Base-by-base conservation (phyloP, 2,888 invertebrate genomes). In the Muscina levida region DNA sequence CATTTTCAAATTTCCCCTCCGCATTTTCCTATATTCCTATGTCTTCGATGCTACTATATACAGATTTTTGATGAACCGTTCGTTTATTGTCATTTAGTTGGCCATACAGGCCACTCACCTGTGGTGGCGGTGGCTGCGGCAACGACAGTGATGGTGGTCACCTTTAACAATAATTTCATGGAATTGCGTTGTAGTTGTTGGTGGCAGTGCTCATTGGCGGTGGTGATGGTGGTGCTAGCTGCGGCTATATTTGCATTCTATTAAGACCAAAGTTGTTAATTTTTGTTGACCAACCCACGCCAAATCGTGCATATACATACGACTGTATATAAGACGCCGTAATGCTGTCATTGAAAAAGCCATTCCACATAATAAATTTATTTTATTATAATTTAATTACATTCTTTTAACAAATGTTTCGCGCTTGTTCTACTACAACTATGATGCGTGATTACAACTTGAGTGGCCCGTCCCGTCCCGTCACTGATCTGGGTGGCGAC, bases 291-390 rank as follows among this genome's bases (percentile, higher is more conserved):
- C 68, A 68, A 68, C 68, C 68, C 68, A 68, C 68, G 68, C 68
- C 53, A 68, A 31, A 56, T 68, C 68, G 68, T 68, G 68, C 62
- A 13, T 31, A 22, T 67, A 67, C 53, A 13, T 48, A 31, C 17
- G 24, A 19, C 39, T 11, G 19, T 13, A 53, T n/a, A 51, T 17
- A 51, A 51, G 62, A 19, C 62, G 44, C 57, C 57, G 65, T 24
- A 68, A 53, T 22, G 68, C 68, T 68, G 68, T 68, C 68, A 68
- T 68, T 68, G 68, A 56, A 56, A 68, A 22, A 68, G 68, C 53
- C 68, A 68, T 22, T 68, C 68, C 53, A 68, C 68, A 68, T 68
- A 68, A 68, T 68, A 68, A 68, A 68, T 68, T 68, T 68, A 68
- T 68, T 68, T 68, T 68, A 68, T 68, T 53, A 53, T 68, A 68